Conservation (phyloP, 2,797 vertebrate species). For the Hydrolagus colliei region DNA sequence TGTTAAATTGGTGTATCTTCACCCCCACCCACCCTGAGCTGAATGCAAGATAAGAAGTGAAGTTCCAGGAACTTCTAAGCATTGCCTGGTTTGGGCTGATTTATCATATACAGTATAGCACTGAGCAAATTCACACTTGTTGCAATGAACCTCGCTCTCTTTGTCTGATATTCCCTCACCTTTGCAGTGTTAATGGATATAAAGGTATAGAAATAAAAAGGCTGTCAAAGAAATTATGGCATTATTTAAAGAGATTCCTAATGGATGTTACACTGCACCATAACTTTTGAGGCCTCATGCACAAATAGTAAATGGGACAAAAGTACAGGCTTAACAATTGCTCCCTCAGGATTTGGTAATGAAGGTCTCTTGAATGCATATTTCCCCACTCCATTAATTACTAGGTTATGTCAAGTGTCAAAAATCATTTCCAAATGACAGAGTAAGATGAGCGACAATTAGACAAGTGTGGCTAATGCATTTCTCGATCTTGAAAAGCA, state of each 20-base stretch:
- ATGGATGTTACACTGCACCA: constrained; percentile 31
- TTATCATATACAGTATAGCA: no score
- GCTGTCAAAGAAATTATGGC: not conserved
- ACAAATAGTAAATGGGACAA: constrained; percentile 37
- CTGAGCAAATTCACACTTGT: constrained; percentile 41
- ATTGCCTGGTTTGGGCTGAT: no score
- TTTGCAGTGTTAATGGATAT: no score
- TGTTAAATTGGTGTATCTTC: not conserved
- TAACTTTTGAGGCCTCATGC: constrained; percentile 34
- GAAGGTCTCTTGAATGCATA: constrained; percentile 37
- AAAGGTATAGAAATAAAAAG: constrained; percentile 40
- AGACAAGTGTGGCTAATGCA: not conserved
- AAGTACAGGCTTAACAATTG: constrained; percentile 38
- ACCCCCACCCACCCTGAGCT: no score
- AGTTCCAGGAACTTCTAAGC: no score
- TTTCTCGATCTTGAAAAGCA: constrained; percentile 32
- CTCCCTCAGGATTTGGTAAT: constrained; percentile 40
- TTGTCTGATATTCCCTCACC: no score
- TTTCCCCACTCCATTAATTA: constrained; percentile 41
- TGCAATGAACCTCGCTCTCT: constrained; percentile 40
- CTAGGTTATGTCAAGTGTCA: constrained; percentile 33
- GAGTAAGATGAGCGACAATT: constrained; percentile 31
- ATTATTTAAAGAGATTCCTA: no score
- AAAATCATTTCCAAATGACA: constrained; percentile 37
- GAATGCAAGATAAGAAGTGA: no score